Evolutionary conservation across 2,888 invertebrate species (phyloP).

Genomic region (Pantelozetes paolii): DNA sequence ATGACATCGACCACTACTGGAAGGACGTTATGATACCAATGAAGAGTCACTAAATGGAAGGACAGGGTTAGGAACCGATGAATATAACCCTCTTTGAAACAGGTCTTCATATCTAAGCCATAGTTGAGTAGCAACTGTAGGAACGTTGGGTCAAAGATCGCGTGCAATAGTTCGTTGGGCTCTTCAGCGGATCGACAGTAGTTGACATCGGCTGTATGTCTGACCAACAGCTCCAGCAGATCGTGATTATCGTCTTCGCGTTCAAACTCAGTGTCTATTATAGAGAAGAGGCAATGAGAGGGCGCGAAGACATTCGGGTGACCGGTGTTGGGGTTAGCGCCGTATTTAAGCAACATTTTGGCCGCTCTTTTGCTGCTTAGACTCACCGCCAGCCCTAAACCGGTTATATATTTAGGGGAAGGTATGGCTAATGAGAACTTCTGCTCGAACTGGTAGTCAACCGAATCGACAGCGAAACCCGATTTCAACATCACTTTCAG

Average conservation of each 20-base stretch:
- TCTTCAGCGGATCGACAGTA: conserved; percentile 11
- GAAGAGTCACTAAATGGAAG: conserved; percentile 8
- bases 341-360: conserved; percentile 49
- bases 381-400: neutral
- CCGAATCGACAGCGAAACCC: conserved; percentile 43
- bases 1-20: neutral
- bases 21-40: conserved; percentile 32
- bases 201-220: neutral
- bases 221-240: conserved; percentile 13
- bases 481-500: conserved; percentile 40
- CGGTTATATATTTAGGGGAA: conserved; percentile 24
- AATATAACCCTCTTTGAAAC: conserved; percentile 30
- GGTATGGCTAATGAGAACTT: conserved; percentile 1
- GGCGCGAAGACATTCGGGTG: conserved; percentile 23
- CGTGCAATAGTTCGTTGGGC: conserved; percentile 20
- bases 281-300: neutral
- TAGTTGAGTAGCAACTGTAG: neutral
- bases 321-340: conserved; percentile 50
- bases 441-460: conserved; percentile 22
- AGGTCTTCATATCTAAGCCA: neutral
- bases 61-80: conserved; percentile 9
- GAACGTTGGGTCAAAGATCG: neutral
- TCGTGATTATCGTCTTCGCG: neutral
- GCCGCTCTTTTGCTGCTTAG: conserved; percentile 43
- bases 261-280: conserved; percentile 19